Percentiles rank a stretch among this genome's conserved stretches.
phyloP scores from a whole-genome alignment of 2,888 invertebrate species.

The Gnatocerus cornutus region DNA sequence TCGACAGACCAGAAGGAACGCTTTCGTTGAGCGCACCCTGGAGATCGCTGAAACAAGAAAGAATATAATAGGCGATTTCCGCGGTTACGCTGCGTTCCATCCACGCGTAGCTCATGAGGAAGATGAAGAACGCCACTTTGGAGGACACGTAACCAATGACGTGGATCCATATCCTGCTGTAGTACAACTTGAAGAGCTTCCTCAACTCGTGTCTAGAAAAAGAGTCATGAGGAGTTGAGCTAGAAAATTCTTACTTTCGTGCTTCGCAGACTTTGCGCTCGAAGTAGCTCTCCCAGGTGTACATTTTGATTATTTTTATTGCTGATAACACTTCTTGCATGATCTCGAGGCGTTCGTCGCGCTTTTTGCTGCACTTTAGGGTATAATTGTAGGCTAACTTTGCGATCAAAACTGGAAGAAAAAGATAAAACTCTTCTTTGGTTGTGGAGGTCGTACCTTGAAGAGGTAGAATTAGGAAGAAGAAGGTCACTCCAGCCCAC shows the following conservation, averaged over 20 bases:
- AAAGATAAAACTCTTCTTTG: conserved; percentile 1
- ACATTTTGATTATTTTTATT: conserved; percentile 64
- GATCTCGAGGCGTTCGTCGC: conserved; percentile 59
- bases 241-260: conserved; percentile 53
- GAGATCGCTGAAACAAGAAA: conserved; percentile 92
- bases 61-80: conserved; percentile 89
- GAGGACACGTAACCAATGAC: conserved; percentile 63
- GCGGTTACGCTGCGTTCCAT: conserved; percentile 83
- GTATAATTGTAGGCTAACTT: conserved; percentile 54
- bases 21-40: conserved; percentile 90
- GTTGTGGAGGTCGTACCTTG: conserved; percentile 52
- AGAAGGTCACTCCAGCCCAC: conserved; percentile 73
- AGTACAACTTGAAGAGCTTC: conserved; percentile 68
- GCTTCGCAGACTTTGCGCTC: conserved; percentile 73
- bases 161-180: conserved; percentile 61
- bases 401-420: conserved; percentile 49
- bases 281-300: conserved; percentile 62
- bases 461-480: conserved; percentile 69
- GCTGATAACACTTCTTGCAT: conserved; percentile 61
- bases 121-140: conserved; percentile 65
- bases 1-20: conserved; percentile 89
- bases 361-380: conserved; percentile 62
- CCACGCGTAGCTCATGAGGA: conserved; percentile 77
- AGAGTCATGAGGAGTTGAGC: background rate
- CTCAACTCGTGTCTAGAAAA: conserved; percentile 79